Conservation (phyloP, 2,888 invertebrate species). For the Andrena fulva region DNA sequence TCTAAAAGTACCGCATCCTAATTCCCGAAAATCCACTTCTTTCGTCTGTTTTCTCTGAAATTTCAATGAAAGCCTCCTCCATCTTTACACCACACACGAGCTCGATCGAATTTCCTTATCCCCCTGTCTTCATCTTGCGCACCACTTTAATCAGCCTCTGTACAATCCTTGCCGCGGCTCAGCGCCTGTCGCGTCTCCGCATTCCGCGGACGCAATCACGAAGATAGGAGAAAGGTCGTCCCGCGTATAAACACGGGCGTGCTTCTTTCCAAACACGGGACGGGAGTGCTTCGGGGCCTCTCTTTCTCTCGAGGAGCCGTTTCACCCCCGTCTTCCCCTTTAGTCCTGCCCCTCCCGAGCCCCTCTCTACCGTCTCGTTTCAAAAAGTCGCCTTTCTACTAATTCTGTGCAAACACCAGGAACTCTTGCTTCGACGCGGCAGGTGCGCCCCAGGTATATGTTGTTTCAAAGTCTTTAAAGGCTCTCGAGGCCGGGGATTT, state of each 20-base stretch:
- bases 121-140: not conserved
- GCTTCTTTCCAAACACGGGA: slow-evolving; percentile 56
- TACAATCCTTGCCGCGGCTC: slow-evolving; percentile 16
- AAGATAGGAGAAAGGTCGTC: slow-evolving; percentile 41
- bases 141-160: not conserved
- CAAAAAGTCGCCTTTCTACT: slow-evolving; percentile 74
- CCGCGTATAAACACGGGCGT: slow-evolving; percentile 49
- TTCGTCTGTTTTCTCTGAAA: too few relatives aligned
- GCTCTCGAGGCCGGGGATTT: slow-evolving; percentile 65
- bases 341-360: not conserved
- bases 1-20: too few relatives aligned
- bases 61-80: too few relatives aligned
- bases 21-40: too few relatives aligned
- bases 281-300: slow-evolving; percentile 36
- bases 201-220: slow-evolving; percentile 56
- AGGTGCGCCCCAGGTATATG: slow-evolving; percentile 80
- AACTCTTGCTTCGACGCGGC: slow-evolving; percentile 65
- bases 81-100: too few relatives aligned
- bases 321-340: slow-evolving; percentile 4
- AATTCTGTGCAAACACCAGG: slow-evolving; percentile 76
- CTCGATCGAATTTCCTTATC: not conserved
- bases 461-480: slow-evolving; percentile 78
- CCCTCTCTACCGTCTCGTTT: slow-evolving; percentile 31
- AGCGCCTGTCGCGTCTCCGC: slow-evolving; percentile 21
- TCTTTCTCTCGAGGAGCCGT: slow-evolving; percentile 9